phyloP scores from a whole-genome alignment of 1,140 invertebrate genomes.

The Thalassaphorura encarpata region DNA sequence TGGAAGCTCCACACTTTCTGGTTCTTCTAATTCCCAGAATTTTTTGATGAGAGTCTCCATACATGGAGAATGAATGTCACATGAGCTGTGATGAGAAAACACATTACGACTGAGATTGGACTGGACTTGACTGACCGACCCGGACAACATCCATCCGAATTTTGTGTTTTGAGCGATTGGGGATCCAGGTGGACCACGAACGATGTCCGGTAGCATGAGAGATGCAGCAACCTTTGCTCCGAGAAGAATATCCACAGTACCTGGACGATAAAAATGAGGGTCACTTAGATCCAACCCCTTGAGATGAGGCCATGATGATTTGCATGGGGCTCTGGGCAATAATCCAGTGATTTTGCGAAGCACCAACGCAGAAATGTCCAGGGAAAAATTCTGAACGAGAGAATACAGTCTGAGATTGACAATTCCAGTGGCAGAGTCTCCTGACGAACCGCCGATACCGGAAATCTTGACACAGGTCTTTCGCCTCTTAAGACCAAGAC shows the following conservation, averaged over 20 bases:
- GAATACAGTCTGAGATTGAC: not conserved
- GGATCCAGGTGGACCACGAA: not conserved
- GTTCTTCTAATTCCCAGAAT: no score
- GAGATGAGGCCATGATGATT: not conserved
- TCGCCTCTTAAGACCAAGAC: not conserved
- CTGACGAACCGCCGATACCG: not conserved
- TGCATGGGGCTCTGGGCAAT: not conserved
- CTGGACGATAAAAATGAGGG: not conserved
- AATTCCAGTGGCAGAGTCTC: not conserved
- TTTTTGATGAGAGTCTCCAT: no score
- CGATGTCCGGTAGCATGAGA: not conserved
- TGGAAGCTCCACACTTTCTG: no score
- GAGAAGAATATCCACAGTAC: not conserved
- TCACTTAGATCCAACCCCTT: not conserved
- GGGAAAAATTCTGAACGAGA: not conserved
- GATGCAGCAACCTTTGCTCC: not conserved
- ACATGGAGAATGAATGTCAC: no score
- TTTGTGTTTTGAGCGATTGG: slow-evolving; percentile 1
- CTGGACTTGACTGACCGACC: no score
- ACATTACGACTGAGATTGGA: no score
- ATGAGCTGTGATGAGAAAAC: no score
- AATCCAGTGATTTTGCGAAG: not conserved
- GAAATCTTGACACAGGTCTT: not conserved
- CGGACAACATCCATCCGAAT: no score
- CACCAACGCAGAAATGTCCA: not conserved